A percentile compares a stretch with the other conserved stretches of the same genome.
Conservation (phyloP, 2,113 vertebrate genomes). For the Sinocyclocheilus grahami region DNA sequence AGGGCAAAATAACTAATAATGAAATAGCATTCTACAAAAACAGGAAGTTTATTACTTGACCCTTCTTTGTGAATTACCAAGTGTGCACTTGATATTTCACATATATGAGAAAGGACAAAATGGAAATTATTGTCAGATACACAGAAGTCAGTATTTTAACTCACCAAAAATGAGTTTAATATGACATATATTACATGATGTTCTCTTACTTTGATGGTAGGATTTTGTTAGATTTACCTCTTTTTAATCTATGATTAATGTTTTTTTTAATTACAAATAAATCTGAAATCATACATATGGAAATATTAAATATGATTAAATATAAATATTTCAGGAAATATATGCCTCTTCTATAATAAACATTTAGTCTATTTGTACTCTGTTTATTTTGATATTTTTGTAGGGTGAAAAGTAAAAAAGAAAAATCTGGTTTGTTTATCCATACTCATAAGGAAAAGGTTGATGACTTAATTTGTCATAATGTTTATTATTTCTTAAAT, state of each 20-base stretch:
- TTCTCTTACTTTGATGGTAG: neutral
- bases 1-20: neutral
- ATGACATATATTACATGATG: neutral
- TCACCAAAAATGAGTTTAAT: neutral
- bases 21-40: neutral
- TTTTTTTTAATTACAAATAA: neutral
- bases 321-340: neutral
- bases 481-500: neutral
- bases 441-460: neutral
- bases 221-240: neutral
- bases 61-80: neutral
- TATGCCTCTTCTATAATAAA: neutral
- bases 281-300: neutral
- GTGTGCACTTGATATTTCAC: neutral
- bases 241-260: neutral
- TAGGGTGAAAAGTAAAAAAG: neutral
- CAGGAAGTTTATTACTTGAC: conserved; percentile 8
- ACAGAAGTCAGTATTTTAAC: neutral
- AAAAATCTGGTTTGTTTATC: neutral
- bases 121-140: neutral
- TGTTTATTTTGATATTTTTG: too few species aligned
- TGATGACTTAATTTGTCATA: neutral
- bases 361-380: too few species aligned
- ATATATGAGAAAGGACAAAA: neutral
- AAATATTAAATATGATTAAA: too few species aligned